phyloP scores from a whole-genome alignment of 2,797 vertebrate genomes.

The Huso huso region DNA sequence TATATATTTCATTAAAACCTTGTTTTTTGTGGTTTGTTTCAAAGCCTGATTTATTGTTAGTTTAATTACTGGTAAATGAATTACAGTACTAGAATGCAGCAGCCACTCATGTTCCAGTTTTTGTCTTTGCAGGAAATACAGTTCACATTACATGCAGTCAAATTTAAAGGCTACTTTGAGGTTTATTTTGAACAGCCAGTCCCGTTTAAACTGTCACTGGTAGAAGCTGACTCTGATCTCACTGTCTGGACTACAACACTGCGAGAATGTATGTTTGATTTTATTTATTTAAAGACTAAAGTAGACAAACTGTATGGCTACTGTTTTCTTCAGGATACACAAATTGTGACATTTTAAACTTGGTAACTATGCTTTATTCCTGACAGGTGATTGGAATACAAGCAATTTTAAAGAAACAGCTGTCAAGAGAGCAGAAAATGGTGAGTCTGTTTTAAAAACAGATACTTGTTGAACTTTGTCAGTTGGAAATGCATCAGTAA shows the following conservation, averaged over 20 bases:
- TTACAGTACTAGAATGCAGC: no score
- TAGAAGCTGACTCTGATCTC: slow-evolving; percentile 61
- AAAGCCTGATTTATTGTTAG: no score
- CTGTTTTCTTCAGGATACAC: no score
- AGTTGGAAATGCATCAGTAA: no score
- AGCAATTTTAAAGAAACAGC: slow-evolving; percentile 41
- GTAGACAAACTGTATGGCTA: no score
- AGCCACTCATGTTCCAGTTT: neutral
- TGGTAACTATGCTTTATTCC: slow-evolving; percentile 4
- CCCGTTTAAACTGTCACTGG: slow-evolving; percentile 67
- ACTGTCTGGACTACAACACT: slow-evolving; percentile 69
- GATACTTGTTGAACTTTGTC: neutral
- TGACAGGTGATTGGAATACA: slow-evolving; percentile 62
- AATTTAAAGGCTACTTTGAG: slow-evolving; percentile 76
- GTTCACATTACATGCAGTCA: slow-evolving; percentile 65
- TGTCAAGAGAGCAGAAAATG: slow-evolving; percentile 37
- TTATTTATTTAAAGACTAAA: neutral
- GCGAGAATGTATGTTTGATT: slow-evolving; percentile 59
- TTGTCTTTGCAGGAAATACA: slow-evolving; percentile 57
- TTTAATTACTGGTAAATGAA: no score
- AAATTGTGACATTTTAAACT: neutral
- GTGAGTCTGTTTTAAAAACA: slow-evolving; percentile 40
- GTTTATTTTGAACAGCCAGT: slow-evolving; percentile 72
- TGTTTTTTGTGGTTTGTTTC: no score
- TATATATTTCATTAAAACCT: no score